These are phyloP conservation scores for Macropus fuliginosus DNA, from an alignment of 2,797 vertebrate species.

Conservation along the genomic window DNA sequence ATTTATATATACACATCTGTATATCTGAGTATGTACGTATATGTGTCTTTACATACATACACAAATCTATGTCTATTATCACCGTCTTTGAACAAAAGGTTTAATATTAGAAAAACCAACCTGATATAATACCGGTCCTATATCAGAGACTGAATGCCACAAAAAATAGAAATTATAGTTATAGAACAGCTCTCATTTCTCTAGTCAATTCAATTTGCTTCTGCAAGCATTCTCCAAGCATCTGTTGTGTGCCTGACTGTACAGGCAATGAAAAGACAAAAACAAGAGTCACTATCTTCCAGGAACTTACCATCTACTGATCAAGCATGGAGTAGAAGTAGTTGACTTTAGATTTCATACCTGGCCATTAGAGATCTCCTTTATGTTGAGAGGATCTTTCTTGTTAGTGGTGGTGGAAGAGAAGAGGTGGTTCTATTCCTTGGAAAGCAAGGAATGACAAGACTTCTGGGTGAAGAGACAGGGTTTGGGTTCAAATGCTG, in stretches of 20 bases:
- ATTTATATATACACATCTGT: no score
- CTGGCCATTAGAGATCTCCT: background rate
- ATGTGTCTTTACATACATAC: background rate
- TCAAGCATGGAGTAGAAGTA: conserved; percentile 6
- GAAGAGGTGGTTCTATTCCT: background rate
- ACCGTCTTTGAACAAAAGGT: conserved; percentile 58
- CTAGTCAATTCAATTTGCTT: background rate
- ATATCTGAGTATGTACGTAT: no score
- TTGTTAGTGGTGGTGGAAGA: background rate
- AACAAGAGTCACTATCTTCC: background rate
- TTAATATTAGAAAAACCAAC: conserved; percentile 62
- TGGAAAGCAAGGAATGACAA: background rate
- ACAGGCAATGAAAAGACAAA: background rate
- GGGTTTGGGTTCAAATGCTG: background rate
- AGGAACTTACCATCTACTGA: conserved; percentile 9
- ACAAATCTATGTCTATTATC: background rate
- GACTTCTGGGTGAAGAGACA: background rate
- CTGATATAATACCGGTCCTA: conserved; percentile 43
- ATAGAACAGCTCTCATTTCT: conserved; percentile 33
- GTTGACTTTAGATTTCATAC: background rate
- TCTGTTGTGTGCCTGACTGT: background rate
- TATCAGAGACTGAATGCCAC: conserved; percentile 36
- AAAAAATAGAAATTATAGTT: conserved; percentile 42
- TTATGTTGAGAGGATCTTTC: background rate
- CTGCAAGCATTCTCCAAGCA: background rate